Evolutionary conservation across 1,140 invertebrate species (phyloP).

Genomic region (Heterodera carotae): DNA sequence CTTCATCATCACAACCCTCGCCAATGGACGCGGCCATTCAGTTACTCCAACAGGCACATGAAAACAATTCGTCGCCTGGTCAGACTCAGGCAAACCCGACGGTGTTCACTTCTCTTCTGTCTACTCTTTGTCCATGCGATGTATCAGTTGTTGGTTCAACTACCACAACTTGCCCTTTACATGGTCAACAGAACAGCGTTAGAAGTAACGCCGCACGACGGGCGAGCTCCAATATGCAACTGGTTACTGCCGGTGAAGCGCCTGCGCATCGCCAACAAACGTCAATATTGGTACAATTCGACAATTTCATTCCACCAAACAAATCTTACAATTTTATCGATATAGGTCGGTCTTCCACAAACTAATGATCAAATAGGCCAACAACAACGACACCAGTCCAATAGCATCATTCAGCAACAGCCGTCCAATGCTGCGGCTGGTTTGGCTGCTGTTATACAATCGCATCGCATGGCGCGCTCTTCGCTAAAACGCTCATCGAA

Average conservation of each 20-base stretch:
- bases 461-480: constrained; percentile 6
- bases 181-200: background rate
- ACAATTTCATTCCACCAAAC: background rate
- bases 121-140: background rate
- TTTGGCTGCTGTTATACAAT: background rate
- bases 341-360: background rate
- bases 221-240: background rate
- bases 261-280: constrained; percentile 15
- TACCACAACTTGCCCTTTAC: background rate
- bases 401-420: background rate
- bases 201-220: background rate
- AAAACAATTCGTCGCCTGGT: background rate
- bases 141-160: background rate
- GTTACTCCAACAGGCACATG: background rate
- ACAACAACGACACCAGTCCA: too few species aligned
- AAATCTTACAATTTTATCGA: too few species aligned
- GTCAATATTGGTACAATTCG: background rate
- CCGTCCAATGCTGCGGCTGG: constrained; percentile 6
- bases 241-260: background rate
- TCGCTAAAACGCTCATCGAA: constrained; percentile 24
- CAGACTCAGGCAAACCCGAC: background rate
- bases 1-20: background rate
- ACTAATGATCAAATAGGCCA: background rate
- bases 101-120: background rate
- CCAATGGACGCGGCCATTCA: constrained; percentile 5